Percentiles rank a stretch among this genome's conserved stretches.
phyloP scores from a whole-genome alignment of 2,888 invertebrate species.

The Sceliomorpha sp. region DNA sequence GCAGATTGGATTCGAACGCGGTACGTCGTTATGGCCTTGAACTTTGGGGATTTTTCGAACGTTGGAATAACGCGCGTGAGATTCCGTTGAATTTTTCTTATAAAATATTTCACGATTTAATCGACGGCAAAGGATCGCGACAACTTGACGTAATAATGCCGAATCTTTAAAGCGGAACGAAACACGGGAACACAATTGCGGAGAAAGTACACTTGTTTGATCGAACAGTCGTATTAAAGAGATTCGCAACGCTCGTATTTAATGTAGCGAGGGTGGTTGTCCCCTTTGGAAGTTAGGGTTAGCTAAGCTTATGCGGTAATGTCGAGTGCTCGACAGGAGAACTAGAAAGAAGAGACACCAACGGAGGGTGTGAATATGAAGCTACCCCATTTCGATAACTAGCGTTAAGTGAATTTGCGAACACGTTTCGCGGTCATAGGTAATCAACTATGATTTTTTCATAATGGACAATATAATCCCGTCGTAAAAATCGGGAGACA shows the following conservation, averaged over 20 bases:
- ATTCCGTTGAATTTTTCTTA: no score
- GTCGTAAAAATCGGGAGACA: no score
- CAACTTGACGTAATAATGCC: no score
- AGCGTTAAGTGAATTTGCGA: conserved; percentile 74
- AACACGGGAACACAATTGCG: conserved; percentile 2
- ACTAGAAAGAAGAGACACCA: conserved; percentile 55
- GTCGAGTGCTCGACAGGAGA: conserved; percentile 59
- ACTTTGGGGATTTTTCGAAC: no score
- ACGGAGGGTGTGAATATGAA: conserved; percentile 43
- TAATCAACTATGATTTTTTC: no score
- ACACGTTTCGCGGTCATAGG: conserved; percentile 67
- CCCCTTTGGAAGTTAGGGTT: conserved; percentile 65
- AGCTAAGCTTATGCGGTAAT: conserved; percentile 65
- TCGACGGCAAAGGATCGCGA: no score
- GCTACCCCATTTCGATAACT: conserved; percentile 67
- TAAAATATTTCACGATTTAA: no score
- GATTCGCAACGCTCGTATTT: conserved; percentile 64
- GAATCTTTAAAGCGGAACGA: not conserved
- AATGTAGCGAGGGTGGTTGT: conserved; percentile 69
- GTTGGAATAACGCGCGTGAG: no score
- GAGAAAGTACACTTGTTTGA: conserved; percentile 18
- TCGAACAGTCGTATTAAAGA: conserved; percentile 16
- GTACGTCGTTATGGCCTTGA: conserved; percentile 12
- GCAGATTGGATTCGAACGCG: conserved; percentile 23
- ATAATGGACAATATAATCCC: no score